These are phyloP conservation scores for Oedothorax gibbosus DNA, from an alignment of 1,140 invertebrate genomes.

Conservation along the genomic window DNA sequence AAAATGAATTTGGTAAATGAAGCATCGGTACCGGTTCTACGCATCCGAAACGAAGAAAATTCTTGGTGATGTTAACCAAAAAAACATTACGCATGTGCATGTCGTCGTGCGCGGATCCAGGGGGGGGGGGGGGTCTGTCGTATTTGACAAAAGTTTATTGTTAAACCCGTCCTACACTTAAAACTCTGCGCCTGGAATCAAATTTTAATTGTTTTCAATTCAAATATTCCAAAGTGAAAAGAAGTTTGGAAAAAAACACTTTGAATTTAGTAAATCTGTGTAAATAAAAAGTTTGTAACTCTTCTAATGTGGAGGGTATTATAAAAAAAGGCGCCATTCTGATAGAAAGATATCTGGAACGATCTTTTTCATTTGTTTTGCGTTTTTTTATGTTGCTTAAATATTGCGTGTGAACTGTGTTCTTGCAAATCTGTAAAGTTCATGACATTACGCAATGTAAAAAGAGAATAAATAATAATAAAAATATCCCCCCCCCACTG, in stretches of 20 bases:
- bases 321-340: not conserved
- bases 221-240: not conserved
- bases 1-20: not conserved
- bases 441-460: too few species aligned
- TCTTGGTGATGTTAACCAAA: not conserved
- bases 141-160: not conserved
- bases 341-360: too few species aligned
- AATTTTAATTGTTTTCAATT: not conserved
- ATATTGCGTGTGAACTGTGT: too few species aligned
- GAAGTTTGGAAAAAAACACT: not conserved
- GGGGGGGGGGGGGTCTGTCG: too few species aligned
- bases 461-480: too few species aligned
- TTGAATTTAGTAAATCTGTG: not conserved
- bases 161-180: not conserved
- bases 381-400: too few species aligned
- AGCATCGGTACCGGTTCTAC: not conserved
- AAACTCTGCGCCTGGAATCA: not conserved
- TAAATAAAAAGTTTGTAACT: not conserved
- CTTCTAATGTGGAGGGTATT: not conserved
- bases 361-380: too few species aligned
- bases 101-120: too few species aligned
- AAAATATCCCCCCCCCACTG: too few species aligned
- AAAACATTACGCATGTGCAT: too few species aligned
- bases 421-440: too few species aligned
- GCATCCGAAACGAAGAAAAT: not conserved